Conservation (phyloP, 2,888 invertebrate genomes). For the Anarsia innoxiella region DNA sequence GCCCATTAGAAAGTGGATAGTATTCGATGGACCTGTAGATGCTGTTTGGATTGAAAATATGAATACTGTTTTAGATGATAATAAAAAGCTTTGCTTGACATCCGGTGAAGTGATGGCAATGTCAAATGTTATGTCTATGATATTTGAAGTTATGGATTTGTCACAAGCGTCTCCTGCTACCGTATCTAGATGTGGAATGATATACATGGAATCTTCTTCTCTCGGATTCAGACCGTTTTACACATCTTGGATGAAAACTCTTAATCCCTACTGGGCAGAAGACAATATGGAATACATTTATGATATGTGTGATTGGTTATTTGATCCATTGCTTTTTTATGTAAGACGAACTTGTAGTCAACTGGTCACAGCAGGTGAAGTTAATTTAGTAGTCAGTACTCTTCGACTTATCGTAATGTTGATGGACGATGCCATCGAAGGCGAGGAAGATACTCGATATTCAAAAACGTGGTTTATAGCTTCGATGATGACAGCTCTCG, state of each 20-base stretch:
- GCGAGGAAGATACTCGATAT: constrained; percentile 82
- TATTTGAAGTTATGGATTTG: constrained; percentile 92
- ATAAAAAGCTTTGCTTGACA: constrained; percentile 89
- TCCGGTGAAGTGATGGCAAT: constrained; percentile 92
- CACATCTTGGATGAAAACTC: constrained; percentile 84
- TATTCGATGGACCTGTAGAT: constrained; percentile 94
- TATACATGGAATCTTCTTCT: constrained; percentile 89
- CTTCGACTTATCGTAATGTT: constrained; percentile 85
- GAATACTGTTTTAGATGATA: constrained; percentile 92
- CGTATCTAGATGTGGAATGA: constrained; percentile 92
- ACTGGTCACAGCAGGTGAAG: constrained; percentile 80
- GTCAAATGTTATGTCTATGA: constrained; percentile 87
- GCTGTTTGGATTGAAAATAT: constrained; percentile 94
- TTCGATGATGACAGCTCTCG: constrained; percentile 81
- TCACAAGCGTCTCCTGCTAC: constrained; percentile 91
- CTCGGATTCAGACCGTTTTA: constrained; percentile 89
- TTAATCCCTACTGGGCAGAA: constrained; percentile 78
- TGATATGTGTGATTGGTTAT: constrained; percentile 83
- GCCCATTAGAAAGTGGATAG: constrained; percentile 90
- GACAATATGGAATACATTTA: constrained; percentile 77
- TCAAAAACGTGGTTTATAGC: constrained; percentile 84
- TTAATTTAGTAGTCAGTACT: constrained; percentile 82
- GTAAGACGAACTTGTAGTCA: constrained; percentile 81
- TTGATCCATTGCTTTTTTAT: constrained; percentile 84
- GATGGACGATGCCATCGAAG: constrained; percentile 81